Conservation (phyloP, 1,140 invertebrate genomes). For the Centruroides vittatus region DNA sequence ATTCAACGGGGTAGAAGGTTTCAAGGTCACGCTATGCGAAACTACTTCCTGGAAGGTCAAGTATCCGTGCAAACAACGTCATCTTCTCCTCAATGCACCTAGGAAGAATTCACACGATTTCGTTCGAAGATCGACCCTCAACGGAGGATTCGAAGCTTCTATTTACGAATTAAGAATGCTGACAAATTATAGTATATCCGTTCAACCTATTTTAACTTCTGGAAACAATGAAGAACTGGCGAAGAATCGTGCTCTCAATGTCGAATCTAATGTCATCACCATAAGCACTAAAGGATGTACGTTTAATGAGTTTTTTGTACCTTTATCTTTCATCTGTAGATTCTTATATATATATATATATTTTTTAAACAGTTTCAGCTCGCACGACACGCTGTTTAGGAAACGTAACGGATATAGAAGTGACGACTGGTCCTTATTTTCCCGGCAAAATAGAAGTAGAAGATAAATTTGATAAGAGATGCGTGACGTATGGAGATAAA, state of each 20-base stretch:
- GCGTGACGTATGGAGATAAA: conserved; percentile 27
- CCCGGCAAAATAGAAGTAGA: conserved; percentile 55
- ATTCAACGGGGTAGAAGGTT: conserved; percentile 7
- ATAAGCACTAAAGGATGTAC: no score
- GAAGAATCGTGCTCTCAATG: no score
- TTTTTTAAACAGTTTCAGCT: conserved; percentile 45
- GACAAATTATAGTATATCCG: conserved; percentile 60
- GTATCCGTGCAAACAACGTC: conserved; percentile 9
- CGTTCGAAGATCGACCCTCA: neutral
- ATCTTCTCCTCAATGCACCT: neutral
- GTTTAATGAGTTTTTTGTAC: no score
- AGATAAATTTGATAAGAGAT: conserved; percentile 20
- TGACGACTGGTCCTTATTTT: conserved; percentile 58
- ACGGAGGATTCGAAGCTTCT: conserved; percentile 8
- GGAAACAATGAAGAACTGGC: no score
- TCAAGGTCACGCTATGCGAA: conserved; percentile 17
- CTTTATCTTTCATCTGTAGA: no score
- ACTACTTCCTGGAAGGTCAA: conserved; percentile 8
- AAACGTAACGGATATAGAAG: conserved; percentile 55
- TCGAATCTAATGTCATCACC: no score
- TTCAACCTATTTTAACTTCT: conserved; percentile 33
- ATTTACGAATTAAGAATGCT: conserved; percentile 38
- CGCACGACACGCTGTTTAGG: conserved; percentile 55
- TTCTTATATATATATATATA: no score
- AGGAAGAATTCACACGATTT: conserved; percentile 2